Base-by-base conservation (phyloP, 2,888 invertebrate species). In the Drosophila robusta region DNA sequence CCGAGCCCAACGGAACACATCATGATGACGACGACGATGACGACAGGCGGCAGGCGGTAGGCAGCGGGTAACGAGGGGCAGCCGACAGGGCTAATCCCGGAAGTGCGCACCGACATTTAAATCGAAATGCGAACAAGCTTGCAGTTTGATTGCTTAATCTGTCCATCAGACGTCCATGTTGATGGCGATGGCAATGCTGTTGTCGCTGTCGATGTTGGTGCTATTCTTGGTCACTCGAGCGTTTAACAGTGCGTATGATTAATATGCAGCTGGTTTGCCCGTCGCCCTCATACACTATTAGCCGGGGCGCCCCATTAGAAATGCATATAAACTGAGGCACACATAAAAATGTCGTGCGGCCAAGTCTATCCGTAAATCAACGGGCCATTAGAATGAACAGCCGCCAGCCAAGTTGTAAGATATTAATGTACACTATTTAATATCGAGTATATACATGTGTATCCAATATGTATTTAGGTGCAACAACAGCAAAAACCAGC, bases 81-180 rank as follows among this genome's bases (percentile, higher is more conserved):
- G 16, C 4, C 39, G 36, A 32, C 12, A 2, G 29, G 12, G 34
- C 54, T 70, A 74, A 80, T 85, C 75, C 82, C 86, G 86, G 86
- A 85, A 87, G 78, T 77, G 85, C 51, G 62, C 81, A 58, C 39
- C 70, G 85, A 84, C 87, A 87, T 81, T 81, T 80, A 78, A 68
- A 67, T 66, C 56, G 63, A 65, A 63, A 62, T 85, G 75, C 67
- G 67, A 57, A 58, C 62, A 66, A 62, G 32, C 50, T 83, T 70
- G 71, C 75, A 77, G 34, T 58, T 75, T 58, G 73, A 81, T 87
- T 73, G 64, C 86, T 63, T 75, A 78, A 83, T 71, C 82, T 34
- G 49, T 22, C 39, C 44, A 38, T 1, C 34, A 34, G 39, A 54
- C 51, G 32, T 38, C 39, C 29, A 32, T 29, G 29, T 29, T 29